A percentile compares a stretch with the other conserved stretches of the same genome.
phyloP scores from a whole-genome alignment of 2,888 invertebrate species.

The Diachrysia chrysitis region DNA sequence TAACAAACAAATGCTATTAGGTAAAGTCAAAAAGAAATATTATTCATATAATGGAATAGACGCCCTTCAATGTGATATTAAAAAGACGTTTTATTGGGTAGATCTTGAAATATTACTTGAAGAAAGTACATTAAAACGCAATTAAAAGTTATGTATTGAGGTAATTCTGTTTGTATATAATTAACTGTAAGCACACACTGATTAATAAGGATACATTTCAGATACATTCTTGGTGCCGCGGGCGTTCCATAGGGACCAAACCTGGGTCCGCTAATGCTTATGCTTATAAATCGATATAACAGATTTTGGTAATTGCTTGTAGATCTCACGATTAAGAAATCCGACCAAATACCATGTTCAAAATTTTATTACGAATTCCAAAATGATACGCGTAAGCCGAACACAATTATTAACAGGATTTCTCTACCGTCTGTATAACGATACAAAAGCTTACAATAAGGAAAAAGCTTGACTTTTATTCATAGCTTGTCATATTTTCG shows the following conservation, averaged over 20 bases:
- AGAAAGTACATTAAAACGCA: slow-evolving; percentile 4
- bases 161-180: neutral
- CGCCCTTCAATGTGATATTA: neutral
- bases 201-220: neutral
- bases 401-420: slow-evolving; percentile 2
- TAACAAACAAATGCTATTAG: neutral
- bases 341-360: neutral
- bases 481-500: slow-evolving; percentile 42
- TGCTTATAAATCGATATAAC: neutral
- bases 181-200: neutral
- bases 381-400: neutral
- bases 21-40: neutral
- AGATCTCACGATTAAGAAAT: too few species aligned
- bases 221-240: neutral
- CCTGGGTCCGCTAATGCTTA: neutral
- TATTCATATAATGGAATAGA: neutral
- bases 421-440: neutral
- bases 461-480: slow-evolving; percentile 10
- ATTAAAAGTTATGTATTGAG: neutral
- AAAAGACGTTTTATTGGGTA: neutral
- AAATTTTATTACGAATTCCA: neutral
- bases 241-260: neutral
- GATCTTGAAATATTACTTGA: neutral
- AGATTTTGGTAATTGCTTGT: neutral
- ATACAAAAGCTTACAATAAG: slow-evolving; percentile 8